A percentile compares a stretch with the other conserved stretches of the same genome.
phyloP scores from a whole-genome alignment of 2,888 invertebrate species.

The Euclidia mi region DNA sequence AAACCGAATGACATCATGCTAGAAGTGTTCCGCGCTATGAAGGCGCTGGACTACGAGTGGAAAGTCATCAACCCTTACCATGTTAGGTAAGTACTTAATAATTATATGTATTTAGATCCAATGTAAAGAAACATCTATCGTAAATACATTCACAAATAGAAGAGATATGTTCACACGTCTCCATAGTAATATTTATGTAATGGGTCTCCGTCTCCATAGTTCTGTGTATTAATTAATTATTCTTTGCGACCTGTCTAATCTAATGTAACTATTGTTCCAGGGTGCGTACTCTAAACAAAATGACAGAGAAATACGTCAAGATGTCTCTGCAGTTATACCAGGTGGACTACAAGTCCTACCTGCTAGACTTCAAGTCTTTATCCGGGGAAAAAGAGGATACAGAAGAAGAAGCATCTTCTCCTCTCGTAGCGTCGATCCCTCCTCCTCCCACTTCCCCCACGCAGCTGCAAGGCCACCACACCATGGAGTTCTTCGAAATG shows the following conservation, averaged over 20 bases:
- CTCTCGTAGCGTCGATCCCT: slow-evolving; percentile 58
- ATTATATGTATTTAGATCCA: not conserved
- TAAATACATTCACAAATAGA: too few species aligned
- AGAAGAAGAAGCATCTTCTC: slow-evolving; percentile 74
- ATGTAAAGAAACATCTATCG: too few species aligned
- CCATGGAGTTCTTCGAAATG: slow-evolving; percentile 99
- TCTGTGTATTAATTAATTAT: too few species aligned
- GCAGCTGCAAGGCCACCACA: slow-evolving; percentile 94
- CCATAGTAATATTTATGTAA: not conserved
- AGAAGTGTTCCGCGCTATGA: slow-evolving; percentile 99
- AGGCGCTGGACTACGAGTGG: slow-evolving; percentile 99
- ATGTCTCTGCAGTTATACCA: slow-evolving; percentile 99
- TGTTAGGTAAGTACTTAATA: slow-evolving; percentile 88
- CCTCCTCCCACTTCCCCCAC: slow-evolving; percentile 65
- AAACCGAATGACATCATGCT: slow-evolving; percentile 99
- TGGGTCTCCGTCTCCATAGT: too few species aligned
- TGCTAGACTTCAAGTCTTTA: slow-evolving; percentile 99
- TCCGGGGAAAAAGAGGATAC: slow-evolving; percentile 93
- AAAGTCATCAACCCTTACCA: slow-evolving; percentile 99
- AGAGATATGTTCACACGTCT: not conserved
- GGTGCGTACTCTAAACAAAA: slow-evolving; percentile 96
- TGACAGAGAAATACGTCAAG: slow-evolving; percentile 96
- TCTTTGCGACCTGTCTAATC: too few species aligned
- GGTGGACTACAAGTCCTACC: slow-evolving; percentile 99
- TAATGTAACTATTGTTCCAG: too few species aligned